Evolutionary conservation across 2,888 invertebrate genomes (phyloP), one percentile per base, ranked within the genome.

Genomic region (Beris chalybata): DNA sequence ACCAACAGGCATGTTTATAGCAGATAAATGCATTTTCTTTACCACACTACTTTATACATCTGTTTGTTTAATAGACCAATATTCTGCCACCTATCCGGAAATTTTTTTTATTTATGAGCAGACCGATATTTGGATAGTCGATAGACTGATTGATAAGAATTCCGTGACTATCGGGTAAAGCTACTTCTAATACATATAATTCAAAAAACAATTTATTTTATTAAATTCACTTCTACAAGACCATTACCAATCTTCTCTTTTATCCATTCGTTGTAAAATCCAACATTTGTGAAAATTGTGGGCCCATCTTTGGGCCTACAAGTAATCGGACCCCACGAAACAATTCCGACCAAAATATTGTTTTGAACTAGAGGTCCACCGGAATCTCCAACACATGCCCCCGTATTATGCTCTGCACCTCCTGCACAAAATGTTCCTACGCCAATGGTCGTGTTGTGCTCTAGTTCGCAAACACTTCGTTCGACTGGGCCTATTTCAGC

Each of bases 261-360:
- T 65, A 69, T 50, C 76, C 77, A 80, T 45, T 74, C 70, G 32
- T 73, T 15, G 71, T 75, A 79, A 11, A 74, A 72, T 4, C 77
- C 72, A 3, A 78, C 76, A 29, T 76, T 74, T 0, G 77, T 77
- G 71, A 77, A 78, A 5, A 80, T 77, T 0, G 79, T 74, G 2
- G 79, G 79, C 15, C 71, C 69, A 29, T 71, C 71, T 6, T 64
- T 64, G 0, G 56, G 44, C 32, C 77, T 76, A 59, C 80, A 80
- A 9, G 78, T 76, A 13, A 73, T 73, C 12, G 70, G 53, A 3
- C 79, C 80, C 79, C 80, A 80, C 15, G 81, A 79, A 12, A 79
- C 77, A 45, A 81, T 70, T 64, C 81, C 81, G 55, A 80, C 32
- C 71, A 67, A 75, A 22, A 54, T 45, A 43, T 53, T 47, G 29